phyloP scores from a whole-genome alignment of 2,797 vertebrate genomes.

The Octomys mimax region DNA sequence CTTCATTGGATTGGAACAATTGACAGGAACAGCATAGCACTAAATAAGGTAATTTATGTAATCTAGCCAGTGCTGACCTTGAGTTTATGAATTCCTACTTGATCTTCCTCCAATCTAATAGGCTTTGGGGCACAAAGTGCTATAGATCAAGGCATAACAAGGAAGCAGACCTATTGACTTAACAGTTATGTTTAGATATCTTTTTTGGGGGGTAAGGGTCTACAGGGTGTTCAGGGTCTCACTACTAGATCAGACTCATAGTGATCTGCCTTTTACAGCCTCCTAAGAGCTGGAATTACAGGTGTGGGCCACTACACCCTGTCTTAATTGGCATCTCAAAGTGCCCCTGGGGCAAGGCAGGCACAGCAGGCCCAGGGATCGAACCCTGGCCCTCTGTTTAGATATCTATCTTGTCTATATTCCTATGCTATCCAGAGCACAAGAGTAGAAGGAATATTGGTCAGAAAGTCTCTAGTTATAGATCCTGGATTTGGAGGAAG shows the following conservation, averaged over 20 bases:
- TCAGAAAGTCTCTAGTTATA: not conserved
- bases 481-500: not conserved
- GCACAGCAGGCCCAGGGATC: too few species aligned
- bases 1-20: not conserved
- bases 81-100: not conserved
- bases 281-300: too few species aligned
- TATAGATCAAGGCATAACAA: slow-evolving; percentile 6
- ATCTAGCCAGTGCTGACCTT: not conserved
- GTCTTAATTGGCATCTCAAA: too few species aligned
- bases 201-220: too few species aligned
- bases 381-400: not conserved
- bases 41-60: not conserved
- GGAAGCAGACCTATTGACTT: not conserved
- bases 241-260: too few species aligned
- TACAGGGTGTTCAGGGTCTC: too few species aligned
- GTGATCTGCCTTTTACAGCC: too few species aligned
- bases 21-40: not conserved
- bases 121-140: not conserved
- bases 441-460: not conserved
- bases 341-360: too few species aligned
- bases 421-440: not conserved
- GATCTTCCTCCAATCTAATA: not conserved
- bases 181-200: not conserved
- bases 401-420: not conserved
- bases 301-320: too few species aligned